Evolutionary conservation across 2,113 vertebrate genomes (phyloP), one percentile per base, ranked within the genome.

Genomic region (Dasypus novemcinctus): DNA sequence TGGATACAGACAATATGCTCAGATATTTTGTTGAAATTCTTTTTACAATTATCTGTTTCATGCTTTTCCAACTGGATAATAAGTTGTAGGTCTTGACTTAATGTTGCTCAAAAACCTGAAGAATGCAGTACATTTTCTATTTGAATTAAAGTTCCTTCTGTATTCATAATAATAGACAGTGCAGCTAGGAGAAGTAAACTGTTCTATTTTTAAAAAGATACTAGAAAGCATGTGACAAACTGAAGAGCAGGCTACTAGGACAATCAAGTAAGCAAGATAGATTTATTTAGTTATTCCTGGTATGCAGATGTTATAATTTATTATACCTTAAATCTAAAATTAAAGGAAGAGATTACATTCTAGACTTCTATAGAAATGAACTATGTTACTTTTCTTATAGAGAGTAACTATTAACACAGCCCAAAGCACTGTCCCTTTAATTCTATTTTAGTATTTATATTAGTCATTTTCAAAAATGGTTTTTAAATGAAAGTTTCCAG

Each of bases 371-470:
- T 0, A 72, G 52, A 93, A 92, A 83, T 93, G 86, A 93, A 94
- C 87, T 83, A n/a, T 25, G 64, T 93, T 43, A 72, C 29, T 84
- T 72, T 29, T 81, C 15, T 90, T 57, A 88, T 0, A 83, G 7
- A 71, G 23, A 59, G 38, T 61, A 94, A 89, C 89, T 15, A 84
- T 23, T 29, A 86, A 80, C n/a, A 68, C 52, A 91, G 13, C 57
- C 52, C 33, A 90, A 18, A 87, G 41, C 9, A 72, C 43, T 49
- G 78, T 38, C 4, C 36, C 12, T 63, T 71, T 83, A 78, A 78
- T 54, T 89, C 74, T 89, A 63, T 61, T 82, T 96, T 86, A 76
- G 59, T 87, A 91, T 80, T 83, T 90, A 49, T 33, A 71, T 74
- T 64, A 74, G 9, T 49, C 92, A 84, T 49, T 41, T 80, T 25